Evolutionary conservation across 2,888 invertebrate genomes (phyloP), one percentile per base, ranked within the genome.

Genomic region (Ditylenchus weischeri): DNA sequence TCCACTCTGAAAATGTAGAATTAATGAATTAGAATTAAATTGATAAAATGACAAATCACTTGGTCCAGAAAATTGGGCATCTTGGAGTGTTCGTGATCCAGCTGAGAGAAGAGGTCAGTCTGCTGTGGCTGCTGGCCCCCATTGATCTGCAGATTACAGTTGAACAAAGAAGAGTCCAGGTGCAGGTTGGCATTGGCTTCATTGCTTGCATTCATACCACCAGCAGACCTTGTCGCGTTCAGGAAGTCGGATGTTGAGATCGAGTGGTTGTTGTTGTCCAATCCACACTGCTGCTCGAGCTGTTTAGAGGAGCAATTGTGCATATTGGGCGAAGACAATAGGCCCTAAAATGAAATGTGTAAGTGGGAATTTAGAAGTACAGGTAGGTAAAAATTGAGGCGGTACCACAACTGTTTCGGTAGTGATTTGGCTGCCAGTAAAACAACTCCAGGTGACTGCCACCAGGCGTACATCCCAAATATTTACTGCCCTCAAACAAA

Each of bases 21-120:
- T 11, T 4, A 7, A 54, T 11, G 1, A 23, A 54, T 54, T 11
- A 54, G n/a, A 54, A 2, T 10, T 54, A 10, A 54, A 18, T 1
- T 2, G 54, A 54, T n/a, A n/a, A n/a, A n/a, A n/a, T n/a, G n/a
- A 13, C n/a, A 2, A 13, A 54, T 11, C 10, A 54, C 54, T 13
- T 54, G 54, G n/a, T 54, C 54, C 54, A 54, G n/a, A 54, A 54
- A 54, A n/a, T 54, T 54, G 10, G 54, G 29, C 54, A 29, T 23
- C n/a, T 54, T 54, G 10, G 54, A 11, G 23, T 11, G 23, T 23
- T 54, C 54, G 10, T 54, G 54, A 23, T 54, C 54, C 11, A 54
- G 29, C 21, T 54, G 54, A 21, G 54, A 54, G 29, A 54, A 54
- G 54, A 54, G 54, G 10, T 54, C n/a, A 11, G 21, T 21, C 54